Base-by-base conservation (phyloP, 1,140 invertebrate species). In the Drosophila pseudoobscura region DNA sequence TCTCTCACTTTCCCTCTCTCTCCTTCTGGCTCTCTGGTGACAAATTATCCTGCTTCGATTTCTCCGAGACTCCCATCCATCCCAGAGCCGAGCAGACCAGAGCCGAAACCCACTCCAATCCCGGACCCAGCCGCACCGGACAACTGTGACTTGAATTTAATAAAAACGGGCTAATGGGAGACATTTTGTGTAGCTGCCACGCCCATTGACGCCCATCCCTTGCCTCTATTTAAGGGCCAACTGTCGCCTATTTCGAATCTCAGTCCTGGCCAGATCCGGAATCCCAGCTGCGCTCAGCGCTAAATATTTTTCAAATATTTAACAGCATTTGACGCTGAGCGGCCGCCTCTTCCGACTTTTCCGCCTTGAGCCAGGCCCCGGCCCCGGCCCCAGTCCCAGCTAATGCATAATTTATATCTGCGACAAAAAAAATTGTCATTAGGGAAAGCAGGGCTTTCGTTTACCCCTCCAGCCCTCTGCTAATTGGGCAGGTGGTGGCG, bases 31-130 rank as follows among this genome's bases (percentile, higher is more conserved):
- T 66, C 68, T 72, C 64, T 72, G 62, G 75, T 88, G 83, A 88
- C 83, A 88, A 88, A 88, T 88, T 88, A 88, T 88, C 52, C 71
- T 80, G 83, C 83, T 88, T 88, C 83, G 83, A 88, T 88, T 88
- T 88, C 83, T 76, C 74, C 51, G 55, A 75, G 53, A 63, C 75
- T 65, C 52, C 13, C 60, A 74, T 57, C 52, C 52, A 74, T 75
- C 50, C 15, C 71, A 53, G 15, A 44, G 17, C 44, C 44, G 8
- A 31, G 7, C 71, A 53, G 15, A 50, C 15, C 70, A 49, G 15
- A 50, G 11, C 3, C 24, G 24, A 24, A 26, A 39, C 11, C 22
- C 44, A 22, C 24, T 44, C 17, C 31, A 8, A 15, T 17, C 41
- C 17, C 46, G 15, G 57, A 47, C 58, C 46, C 35, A 53, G 49